Percentiles rank a stretch among this genome's conserved stretches.
Conservation (phyloP, 2,888 invertebrate genomes). For the Tenthredo amoena region DNA sequence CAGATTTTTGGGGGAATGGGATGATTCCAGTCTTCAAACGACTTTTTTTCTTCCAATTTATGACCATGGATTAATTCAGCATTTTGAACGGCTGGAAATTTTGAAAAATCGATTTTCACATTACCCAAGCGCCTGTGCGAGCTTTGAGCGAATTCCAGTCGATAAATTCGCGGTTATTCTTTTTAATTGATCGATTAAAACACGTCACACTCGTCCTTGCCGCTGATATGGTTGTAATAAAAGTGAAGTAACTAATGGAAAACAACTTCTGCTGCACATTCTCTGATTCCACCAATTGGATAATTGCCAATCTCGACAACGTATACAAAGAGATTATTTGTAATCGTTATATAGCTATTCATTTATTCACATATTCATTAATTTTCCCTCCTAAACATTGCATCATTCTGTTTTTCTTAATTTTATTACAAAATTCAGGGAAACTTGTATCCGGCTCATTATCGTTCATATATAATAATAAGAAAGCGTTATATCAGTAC, state of each 20-base stretch:
- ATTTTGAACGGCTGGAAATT: not conserved
- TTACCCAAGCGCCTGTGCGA: not conserved
- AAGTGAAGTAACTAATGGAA: not conserved
- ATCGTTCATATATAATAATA: not conserved
- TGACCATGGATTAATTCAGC: not conserved
- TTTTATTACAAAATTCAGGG: not conserved
- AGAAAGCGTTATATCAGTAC: not conserved
- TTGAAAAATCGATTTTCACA: not conserved
- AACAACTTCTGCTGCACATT: not conserved
- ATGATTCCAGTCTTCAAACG: not conserved
- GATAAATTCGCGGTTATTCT: not conserved
- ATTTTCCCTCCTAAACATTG: not conserved
- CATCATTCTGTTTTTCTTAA: not conserved
- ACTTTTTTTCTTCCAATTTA: not conserved
- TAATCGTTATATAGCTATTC: not conserved
- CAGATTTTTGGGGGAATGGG: not conserved
- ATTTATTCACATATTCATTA: not conserved
- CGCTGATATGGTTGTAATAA: not conserved
- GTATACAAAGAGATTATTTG: not conserved
- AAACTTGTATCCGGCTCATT: not conserved
- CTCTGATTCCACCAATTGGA: slow-evolving; percentile 11
- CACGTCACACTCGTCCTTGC: not conserved
- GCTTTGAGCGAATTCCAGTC: not conserved
- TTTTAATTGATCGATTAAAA: not conserved
- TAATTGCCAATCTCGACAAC: not conserved